These are phyloP conservation scores for Microctonus brassicae DNA, from an alignment of 2,888 invertebrate species.

Conservation along the genomic window DNA sequence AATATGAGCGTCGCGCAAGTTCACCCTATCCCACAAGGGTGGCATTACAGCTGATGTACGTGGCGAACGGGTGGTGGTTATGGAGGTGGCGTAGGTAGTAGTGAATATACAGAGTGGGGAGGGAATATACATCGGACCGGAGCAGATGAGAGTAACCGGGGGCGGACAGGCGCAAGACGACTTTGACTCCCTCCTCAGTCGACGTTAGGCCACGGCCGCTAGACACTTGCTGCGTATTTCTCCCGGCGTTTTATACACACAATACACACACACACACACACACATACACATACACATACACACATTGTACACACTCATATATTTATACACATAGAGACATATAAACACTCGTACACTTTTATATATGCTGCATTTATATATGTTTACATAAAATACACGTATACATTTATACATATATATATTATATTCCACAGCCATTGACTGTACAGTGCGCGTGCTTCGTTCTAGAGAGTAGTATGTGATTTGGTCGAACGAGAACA, in stretches of 20 bases:
- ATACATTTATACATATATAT: not conserved
- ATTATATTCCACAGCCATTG: slow-evolving; percentile 5
- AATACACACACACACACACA: not conserved
- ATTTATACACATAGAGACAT: no score
- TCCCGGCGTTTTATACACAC: not conserved
- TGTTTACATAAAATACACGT: no score
- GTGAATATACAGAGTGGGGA: no score
- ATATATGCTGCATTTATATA: no score
- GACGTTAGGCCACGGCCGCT: slow-evolving; percentile 61
- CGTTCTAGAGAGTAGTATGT: slow-evolving; percentile 10
- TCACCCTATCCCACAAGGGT: slow-evolving; percentile 16
- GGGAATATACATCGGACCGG: no score
- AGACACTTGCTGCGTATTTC: slow-evolving; percentile 6
- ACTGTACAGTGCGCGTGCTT: slow-evolving; percentile 37
- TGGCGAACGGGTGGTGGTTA: slow-evolving; percentile 8
- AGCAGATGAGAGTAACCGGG: slow-evolving; percentile 43
- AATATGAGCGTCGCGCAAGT: slow-evolving; percentile 11
- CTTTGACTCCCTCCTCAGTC: slow-evolving; percentile 60
- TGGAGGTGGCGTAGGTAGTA: slow-evolving; percentile 26
- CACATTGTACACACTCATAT: no score
- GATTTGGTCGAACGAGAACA: slow-evolving; percentile 31
- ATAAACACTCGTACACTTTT: no score
- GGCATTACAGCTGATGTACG: slow-evolving; percentile 9
- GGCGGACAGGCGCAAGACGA: slow-evolving; percentile 61
- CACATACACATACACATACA: not conserved